Evolutionary conservation across 2,888 invertebrate genomes (phyloP).

Genomic region (Athripsodes cinereus): DNA sequence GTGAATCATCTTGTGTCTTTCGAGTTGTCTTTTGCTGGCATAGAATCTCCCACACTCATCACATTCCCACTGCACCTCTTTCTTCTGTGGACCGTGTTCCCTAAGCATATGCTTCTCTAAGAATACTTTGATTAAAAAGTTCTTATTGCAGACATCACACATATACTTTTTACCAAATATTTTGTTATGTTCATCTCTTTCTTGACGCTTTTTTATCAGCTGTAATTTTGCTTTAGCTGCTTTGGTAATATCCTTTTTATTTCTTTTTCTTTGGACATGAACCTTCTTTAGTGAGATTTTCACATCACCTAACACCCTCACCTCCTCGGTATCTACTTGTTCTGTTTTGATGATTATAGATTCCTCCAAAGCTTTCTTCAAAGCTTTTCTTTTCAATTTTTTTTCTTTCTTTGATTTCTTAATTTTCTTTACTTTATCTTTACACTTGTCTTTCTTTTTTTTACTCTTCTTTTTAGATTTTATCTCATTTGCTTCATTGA

Average conservation of each 20-base stretch:
- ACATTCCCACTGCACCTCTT: background rate
- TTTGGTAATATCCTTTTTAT: background rate
- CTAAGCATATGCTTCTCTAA: background rate
- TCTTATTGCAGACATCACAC: background rate
- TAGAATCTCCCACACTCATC: background rate
- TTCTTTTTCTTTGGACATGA: background rate
- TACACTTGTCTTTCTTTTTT: background rate
- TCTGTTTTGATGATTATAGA: background rate
- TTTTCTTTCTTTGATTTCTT: background rate
- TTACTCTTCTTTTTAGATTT: background rate
- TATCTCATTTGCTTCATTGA: background rate
- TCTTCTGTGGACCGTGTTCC: background rate
- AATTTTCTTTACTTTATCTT: background rate
- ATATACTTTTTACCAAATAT: background rate
- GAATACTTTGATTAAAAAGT: background rate
- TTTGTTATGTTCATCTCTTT: background rate
- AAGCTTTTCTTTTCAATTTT: background rate
- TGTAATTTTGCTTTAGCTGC: background rate
- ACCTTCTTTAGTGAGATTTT: background rate
- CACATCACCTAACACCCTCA: too few relatives aligned
- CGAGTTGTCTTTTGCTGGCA: background rate
- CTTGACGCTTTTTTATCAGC: background rate
- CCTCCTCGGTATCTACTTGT: background rate
- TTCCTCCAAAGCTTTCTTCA: background rate
- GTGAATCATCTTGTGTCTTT: constrained; percentile 5